These are phyloP conservation scores for Anisognathus igniventris DNA, from an alignment of 2,797 vertebrate genomes.

Conservation along the genomic window DNA sequence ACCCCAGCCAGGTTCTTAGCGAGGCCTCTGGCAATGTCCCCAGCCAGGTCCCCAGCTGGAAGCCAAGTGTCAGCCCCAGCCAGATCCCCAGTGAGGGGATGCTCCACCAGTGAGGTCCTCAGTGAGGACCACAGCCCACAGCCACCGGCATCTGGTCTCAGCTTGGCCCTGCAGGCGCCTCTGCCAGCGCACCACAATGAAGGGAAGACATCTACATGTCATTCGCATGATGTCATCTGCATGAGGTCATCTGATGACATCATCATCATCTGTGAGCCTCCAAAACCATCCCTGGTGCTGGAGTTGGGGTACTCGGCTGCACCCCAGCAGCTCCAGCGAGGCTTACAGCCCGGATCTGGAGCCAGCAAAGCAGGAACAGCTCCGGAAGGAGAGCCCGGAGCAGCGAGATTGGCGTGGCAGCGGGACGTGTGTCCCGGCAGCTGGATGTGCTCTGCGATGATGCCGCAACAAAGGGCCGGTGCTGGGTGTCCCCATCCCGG, in stretches of 20 bases:
- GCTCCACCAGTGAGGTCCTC: neutral
- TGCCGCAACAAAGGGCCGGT: neutral
- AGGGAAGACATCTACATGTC: neutral
- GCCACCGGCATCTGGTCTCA: neutral
- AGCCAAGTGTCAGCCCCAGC: too few relatives aligned
- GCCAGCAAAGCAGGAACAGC: neutral
- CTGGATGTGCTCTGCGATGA: neutral
- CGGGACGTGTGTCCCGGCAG: neutral
- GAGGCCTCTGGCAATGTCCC: neutral
- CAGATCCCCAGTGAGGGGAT: neutral
- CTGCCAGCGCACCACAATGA: neutral
- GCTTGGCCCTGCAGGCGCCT: neutral
- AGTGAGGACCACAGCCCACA: rapidly evolving
- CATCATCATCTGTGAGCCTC: neutral
- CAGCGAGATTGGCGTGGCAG: rapidly evolving
- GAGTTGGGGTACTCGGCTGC: neutral
- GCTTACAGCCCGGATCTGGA: rapidly evolving
- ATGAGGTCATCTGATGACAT: neutral
- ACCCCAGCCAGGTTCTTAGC: rapidly evolving
- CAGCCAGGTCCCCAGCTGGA: neutral
- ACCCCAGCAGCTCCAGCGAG: neutral
- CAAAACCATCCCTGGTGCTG: neutral
- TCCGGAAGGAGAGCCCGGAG: neutral
- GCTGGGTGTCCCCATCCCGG: neutral
- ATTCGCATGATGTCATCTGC: neutral